Evolutionary conservation across 2,888 invertebrate genomes (phyloP).

Genomic region (Scaptomyza reducta): DNA sequence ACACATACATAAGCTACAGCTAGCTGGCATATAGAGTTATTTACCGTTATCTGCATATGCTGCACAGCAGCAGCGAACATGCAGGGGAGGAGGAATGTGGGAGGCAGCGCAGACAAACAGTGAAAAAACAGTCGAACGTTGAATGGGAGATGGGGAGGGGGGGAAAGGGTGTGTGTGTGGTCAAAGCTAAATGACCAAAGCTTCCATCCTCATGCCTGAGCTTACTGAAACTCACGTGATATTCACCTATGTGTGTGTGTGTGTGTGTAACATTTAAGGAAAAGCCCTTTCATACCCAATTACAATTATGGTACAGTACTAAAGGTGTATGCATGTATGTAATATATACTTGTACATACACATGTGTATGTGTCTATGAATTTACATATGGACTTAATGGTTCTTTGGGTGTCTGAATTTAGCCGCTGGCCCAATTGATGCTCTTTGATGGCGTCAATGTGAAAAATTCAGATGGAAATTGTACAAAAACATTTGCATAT

Average conservation of each 20-base stretch:
- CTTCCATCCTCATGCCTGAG: slow-evolving; percentile 24
- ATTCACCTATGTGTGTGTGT: slow-evolving; percentile 33
- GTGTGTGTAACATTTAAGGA: slow-evolving; percentile 63
- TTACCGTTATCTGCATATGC: slow-evolving; percentile 78
- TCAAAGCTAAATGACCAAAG: slow-evolving; percentile 56
- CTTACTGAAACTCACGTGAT: slow-evolving; percentile 35
- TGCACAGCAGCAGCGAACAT: slow-evolving; percentile 25
- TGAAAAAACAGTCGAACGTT: too few species aligned
- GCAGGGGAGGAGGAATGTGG: slow-evolving; percentile 3
- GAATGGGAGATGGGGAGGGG: too few species aligned
- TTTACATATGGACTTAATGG: slow-evolving; percentile 27
- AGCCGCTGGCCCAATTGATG: slow-evolving; percentile 45
- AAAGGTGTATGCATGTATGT: not conserved
- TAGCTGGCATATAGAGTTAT: slow-evolving; percentile 53
- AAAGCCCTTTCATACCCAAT: slow-evolving; percentile 69
- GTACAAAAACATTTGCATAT: slow-evolving; percentile 39
- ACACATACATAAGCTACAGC: slow-evolving; percentile 4
- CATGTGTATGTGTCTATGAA: not conserved
- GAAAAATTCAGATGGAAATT: slow-evolving; percentile 19
- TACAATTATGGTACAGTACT: slow-evolving; percentile 63
- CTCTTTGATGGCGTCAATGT: slow-evolving; percentile 42
- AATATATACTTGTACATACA: not conserved
- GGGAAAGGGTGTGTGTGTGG: too few species aligned
- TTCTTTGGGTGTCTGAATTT: slow-evolving; percentile 33
- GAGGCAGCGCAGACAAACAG: slow-evolving; percentile 5